Evolutionary conservation across 2,797 vertebrate species (phyloP).

Genomic region (Tokudaia muenninki): DNA sequence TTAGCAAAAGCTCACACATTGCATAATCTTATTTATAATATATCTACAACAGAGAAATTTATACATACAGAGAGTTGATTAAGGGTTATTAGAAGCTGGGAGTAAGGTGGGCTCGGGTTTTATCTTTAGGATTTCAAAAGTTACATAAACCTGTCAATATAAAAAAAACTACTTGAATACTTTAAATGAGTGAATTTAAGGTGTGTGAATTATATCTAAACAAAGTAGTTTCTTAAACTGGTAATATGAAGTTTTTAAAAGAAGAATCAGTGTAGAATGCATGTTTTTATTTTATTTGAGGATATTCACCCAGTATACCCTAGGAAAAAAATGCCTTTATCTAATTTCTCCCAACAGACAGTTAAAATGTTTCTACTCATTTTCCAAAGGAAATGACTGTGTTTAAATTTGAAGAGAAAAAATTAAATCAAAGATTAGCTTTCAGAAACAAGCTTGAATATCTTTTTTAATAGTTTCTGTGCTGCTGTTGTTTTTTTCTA

Average conservation of each 20-base stretch:
- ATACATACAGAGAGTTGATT: neutral
- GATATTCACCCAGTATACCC: conserved; percentile 16
- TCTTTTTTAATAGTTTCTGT: conserved; percentile 71
- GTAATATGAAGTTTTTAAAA: conserved; percentile 59
- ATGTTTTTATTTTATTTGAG: conserved; percentile 40
- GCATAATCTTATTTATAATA: conserved; percentile 32
- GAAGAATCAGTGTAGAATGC: conserved; percentile 47
- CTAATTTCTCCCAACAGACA: conserved; percentile 69
- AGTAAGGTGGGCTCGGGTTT: neutral
- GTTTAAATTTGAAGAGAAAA: conserved; percentile 77
- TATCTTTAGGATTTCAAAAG: conserved; percentile 51
- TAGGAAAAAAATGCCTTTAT: conserved; percentile 16
- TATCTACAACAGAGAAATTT: conserved; percentile 24
- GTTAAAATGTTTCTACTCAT: conserved; percentile 68
- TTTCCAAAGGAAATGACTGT: conserved; percentile 72
- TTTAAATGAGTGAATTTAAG: conserved; percentile 44
- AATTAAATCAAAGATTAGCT: conserved; percentile 77
- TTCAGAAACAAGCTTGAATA: conserved; percentile 71
- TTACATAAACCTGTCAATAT: neutral
- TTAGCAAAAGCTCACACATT: conserved; percentile 40
- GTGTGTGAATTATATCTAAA: conserved; percentile 14
- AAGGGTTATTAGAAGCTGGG: neutral
- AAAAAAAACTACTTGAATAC: neutral
- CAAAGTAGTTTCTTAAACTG: conserved; percentile 18
- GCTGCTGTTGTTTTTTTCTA: conserved; percentile 66